Conservation (phyloP, 2,113 vertebrate genomes). For the Chiloscyllium plagiosum region DNA sequence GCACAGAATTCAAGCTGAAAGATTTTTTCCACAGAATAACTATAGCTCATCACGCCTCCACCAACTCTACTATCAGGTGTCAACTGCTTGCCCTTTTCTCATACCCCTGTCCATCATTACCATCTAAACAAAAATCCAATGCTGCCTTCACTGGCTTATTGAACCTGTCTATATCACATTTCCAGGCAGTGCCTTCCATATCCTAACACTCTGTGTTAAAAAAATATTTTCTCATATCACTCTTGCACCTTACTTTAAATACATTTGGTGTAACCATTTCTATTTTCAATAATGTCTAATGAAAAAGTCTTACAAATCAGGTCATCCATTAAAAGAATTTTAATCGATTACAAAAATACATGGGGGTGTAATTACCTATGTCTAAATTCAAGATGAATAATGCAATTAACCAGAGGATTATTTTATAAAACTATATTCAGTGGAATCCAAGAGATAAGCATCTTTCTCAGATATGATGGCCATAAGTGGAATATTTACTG, state of each 20-base stretch:
- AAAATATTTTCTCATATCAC: no score
- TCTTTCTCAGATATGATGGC: background rate
- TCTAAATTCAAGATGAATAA: background rate
- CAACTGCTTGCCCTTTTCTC: no score
- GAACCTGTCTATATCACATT: no score
- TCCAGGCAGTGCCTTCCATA: no score
- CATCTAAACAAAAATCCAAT: no score
- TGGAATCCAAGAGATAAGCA: background rate
- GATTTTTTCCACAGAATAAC: no score
- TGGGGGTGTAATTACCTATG: background rate
- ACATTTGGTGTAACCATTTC: background rate
- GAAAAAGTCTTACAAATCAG: background rate
- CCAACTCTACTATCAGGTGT: no score
- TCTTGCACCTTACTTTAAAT: no score
- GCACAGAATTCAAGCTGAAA: background rate
- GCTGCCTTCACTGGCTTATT: no score
- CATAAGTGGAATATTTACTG: background rate
- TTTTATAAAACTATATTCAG: background rate
- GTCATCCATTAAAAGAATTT: background rate
- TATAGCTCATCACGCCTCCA: no score
- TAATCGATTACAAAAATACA: background rate
- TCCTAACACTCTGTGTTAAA: no score
- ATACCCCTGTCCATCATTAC: no score
- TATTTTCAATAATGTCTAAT: background rate
- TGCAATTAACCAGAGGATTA: background rate